phyloP scores from a whole-genome alignment of 2,888 invertebrate species.

The Liposcelis brunnea region DNA sequence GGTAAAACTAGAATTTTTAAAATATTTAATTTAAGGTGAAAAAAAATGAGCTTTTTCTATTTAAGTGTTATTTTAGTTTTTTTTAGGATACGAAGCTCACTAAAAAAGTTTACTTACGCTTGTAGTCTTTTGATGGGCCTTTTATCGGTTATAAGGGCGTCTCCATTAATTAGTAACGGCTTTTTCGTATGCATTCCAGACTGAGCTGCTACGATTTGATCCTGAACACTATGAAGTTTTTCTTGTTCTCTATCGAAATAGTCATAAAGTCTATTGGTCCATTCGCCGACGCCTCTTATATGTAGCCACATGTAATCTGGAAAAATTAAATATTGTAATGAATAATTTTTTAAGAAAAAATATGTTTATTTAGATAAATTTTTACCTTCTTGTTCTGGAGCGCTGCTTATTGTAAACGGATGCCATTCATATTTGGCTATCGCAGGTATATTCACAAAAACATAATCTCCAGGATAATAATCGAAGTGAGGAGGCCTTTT shows the following conservation, averaged over 20 bases:
- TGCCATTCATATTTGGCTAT: constrained; percentile 94
- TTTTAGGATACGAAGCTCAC: too few relatives aligned
- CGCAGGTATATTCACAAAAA: constrained; percentile 80
- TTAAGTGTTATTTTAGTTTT: too few relatives aligned
- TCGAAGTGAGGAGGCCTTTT: constrained; percentile 70
- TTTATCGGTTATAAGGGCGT: constrained; percentile 10
- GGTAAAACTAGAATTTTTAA: too few relatives aligned
- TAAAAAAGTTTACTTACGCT: constrained; percentile 24
- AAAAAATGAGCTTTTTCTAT: too few relatives aligned
- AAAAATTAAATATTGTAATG: constrained; percentile 11
- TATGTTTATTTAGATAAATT: constrained; percentile 4
- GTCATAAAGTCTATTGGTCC: constrained; percentile 75
- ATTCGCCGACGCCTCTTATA: constrained; percentile 82
- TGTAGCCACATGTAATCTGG: constrained; percentile 83
- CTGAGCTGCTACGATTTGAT: constrained; percentile 20
- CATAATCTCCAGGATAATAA: constrained; percentile 85
- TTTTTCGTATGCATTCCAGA: constrained; percentile 5
- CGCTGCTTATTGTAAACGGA: constrained; percentile 91
- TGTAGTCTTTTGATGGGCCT: constrained; percentile 17
- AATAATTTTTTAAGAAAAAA: neutral
- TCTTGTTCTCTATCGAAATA: constrained; percentile 74
- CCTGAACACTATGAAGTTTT: constrained; percentile 47
- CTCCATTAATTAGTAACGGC: constrained; percentile 1
- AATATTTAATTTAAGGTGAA: too few relatives aligned
- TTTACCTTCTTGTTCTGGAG: constrained; percentile 76